These are phyloP conservation scores for Rutilus rutilus DNA, from an alignment of 2,113 vertebrate genomes.

Conservation along the genomic window DNA sequence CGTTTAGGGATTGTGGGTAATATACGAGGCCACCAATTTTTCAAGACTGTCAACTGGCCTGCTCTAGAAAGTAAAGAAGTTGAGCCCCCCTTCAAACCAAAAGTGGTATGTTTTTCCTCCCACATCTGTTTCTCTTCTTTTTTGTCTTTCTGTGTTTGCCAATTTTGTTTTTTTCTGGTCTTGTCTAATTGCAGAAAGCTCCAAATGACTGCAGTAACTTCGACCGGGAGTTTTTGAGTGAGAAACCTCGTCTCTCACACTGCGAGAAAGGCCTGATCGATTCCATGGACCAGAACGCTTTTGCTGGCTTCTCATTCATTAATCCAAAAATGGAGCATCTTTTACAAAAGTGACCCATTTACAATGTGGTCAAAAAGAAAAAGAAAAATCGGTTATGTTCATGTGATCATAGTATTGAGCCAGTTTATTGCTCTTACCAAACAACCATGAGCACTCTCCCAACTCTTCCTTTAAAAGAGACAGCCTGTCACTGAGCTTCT, in stretches of 20 bases:
- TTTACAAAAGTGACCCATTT: constrained; percentile 78
- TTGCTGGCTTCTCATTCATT: constrained; percentile 92
- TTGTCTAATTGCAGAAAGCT: constrained; percentile 80
- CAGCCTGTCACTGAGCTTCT: not conserved
- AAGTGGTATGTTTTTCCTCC: constrained; percentile 84
- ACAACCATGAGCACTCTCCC: not conserved
- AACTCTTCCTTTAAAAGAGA: constrained; percentile 8
- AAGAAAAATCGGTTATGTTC: not conserved
- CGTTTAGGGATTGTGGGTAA: constrained; percentile 88
- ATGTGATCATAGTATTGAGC: constrained; percentile 3
- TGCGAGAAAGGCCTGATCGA: constrained; percentile 96
- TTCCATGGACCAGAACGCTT: constrained; percentile 95
- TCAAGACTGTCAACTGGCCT: constrained; percentile 90
- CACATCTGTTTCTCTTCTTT: not conserved
- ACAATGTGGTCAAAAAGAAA: not conserved
- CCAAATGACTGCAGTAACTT: constrained; percentile 94
- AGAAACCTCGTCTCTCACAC: constrained; percentile 92
- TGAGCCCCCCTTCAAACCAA: constrained; percentile 91
- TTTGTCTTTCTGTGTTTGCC: not conserved
- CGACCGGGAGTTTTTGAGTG: constrained; percentile 93
- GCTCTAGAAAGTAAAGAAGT: constrained; percentile 83
- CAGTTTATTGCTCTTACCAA: constrained; percentile 20
- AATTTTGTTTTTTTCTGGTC: not conserved
- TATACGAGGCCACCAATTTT: constrained; percentile 87
- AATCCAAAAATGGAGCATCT: constrained; percentile 90